Evolutionary conservation across 2,888 invertebrate species (phyloP), one percentile per base, ranked within the genome.

Genomic region (Anarsia innoxiella): DNA sequence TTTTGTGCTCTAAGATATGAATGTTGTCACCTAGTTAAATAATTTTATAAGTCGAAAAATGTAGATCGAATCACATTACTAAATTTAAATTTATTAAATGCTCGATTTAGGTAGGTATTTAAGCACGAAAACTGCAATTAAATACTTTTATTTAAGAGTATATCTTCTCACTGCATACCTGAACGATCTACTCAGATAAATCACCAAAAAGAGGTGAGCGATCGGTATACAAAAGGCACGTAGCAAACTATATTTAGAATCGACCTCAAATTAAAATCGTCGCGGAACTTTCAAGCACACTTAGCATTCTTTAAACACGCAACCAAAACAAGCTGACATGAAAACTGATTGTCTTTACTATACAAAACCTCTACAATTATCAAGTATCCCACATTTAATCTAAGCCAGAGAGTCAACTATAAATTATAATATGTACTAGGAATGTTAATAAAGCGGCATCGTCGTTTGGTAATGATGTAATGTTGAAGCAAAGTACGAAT

Each of bases 401-500:
- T 61, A 58, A 63, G 60, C 56, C 60, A 59, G 63, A 44, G 59
- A 45, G 55, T 55, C 56, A 47, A 56, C 64, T 53, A 72, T 73
- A 71, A 69, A 73, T 70, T 68, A 72, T 67, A n/a, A 25, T 66
- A 70, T 59, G 75, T 69, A 68, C 66, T 52, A 60, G 69, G 80
- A 79, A 82, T 79, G 62, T 75, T 78, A 80, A 80, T 78, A 74
- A 70, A 72, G 66, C 71, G 59, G 66, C 68, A 59, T 51, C 49
- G 67, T 64, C 73, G 66, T 77, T 77, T 70, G 73, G 78, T 67
- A 75, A 72, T 74, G 74, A 78, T 78, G 78, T 67, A 75, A 72
- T 74, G 74, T 77, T 78, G 79, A 78, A 64, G 74, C 77, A 76
- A 77, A 68, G 66, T 68, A 75, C 69, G 69, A 76, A 75, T 65